Evolutionary conservation across 2,888 invertebrate genomes (phyloP).

Genomic region (Margaritifera margaritifera): DNA sequence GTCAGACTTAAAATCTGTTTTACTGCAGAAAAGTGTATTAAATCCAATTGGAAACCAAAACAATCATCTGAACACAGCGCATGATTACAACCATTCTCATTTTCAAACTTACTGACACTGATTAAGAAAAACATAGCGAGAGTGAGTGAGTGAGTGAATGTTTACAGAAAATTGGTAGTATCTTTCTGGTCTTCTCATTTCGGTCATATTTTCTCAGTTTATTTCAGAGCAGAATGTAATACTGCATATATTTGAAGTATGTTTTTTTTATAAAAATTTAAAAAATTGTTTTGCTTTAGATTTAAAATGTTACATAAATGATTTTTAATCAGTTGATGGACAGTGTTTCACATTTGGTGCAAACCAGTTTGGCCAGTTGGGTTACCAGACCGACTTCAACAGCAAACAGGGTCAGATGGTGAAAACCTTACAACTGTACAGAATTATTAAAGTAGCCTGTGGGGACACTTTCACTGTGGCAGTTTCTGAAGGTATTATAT

Average conservation of each 20-base stretch:
- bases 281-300: background rate
- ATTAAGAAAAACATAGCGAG: too few species aligned
- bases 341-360: conserved; percentile 69
- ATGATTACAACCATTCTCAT: too few species aligned
- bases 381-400: conserved; percentile 49
- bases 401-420: conserved; percentile 50
- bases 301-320: background rate
- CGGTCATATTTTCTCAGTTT: too few species aligned
- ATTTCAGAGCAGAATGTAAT: too few species aligned
- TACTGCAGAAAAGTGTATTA: too few species aligned
- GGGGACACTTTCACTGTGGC: conserved; percentile 71
- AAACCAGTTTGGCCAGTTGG: conserved; percentile 72
- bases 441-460: conserved; percentile 62
- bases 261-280: background rate
- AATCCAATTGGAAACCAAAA: too few species aligned
- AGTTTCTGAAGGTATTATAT: conserved; percentile 58
- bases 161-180: too few species aligned
- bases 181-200: too few species aligned
- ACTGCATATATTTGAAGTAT: background rate
- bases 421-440: conserved; percentile 38
- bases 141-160: too few species aligned
- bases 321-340: conserved; percentile 53
- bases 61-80: too few species aligned
- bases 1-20: too few species aligned
- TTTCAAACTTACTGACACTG: too few species aligned